phyloP scores from a whole-genome alignment of 2,113 vertebrate species.

The Petrocephalus zakoni region DNA sequence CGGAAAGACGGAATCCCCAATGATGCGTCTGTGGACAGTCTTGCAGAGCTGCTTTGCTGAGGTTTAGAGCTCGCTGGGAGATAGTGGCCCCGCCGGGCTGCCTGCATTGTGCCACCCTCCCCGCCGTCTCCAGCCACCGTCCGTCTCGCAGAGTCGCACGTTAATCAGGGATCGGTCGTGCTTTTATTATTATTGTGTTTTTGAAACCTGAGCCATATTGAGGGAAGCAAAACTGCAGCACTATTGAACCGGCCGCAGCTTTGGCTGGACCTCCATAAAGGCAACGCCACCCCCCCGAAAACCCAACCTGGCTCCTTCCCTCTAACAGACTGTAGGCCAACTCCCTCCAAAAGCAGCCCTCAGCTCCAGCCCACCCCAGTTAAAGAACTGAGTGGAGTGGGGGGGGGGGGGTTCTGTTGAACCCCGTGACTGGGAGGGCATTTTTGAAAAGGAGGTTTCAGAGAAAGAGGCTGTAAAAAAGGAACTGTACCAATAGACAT shows the following conservation, averaged over 20 bases:
- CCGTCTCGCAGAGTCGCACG: too few species aligned
- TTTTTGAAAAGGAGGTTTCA: neutral
- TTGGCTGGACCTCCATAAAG: neutral
- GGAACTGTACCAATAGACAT: neutral
- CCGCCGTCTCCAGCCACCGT: neutral
- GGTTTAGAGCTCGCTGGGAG: neutral
- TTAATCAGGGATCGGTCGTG: constrained; percentile 15
- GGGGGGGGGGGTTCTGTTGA: neutral
- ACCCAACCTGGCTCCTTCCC: neutral
- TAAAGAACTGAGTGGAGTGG: neutral
- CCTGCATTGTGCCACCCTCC: neutral
- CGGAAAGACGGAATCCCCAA: neutral
- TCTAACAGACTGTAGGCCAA: neutral
- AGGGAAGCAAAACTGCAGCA: neutral
- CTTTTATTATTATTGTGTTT: constrained; percentile 16
- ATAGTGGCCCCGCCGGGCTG: neutral
- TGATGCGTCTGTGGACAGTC: neutral
- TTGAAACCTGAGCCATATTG: neutral
- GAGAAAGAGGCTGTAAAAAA: neutral
- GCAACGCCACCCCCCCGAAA: too few species aligned
- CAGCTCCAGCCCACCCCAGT: neutral
- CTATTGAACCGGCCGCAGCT: neutral
- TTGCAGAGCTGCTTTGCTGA: neutral
- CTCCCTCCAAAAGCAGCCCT: neutral
- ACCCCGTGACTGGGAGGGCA: too few species aligned